Conservation (phyloP, 2,113 vertebrate species). For the western clawed frog (Xenopus tropicalis) region UCB_Xtro_10.0 CM004450.2:73423001-73423500, state of each 20-base stretch:
- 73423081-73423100: neutral
- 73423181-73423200: slow-evolving; percentile 24
- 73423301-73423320: slow-evolving; percentile 15
- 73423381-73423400: neutral
- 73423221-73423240: neutral
- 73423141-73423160: slow-evolving; percentile 7
- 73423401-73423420: neutral
- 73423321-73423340: slow-evolving; percentile 1
- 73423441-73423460: slow-evolving; percentile 6
- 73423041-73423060: slow-evolving; percentile 20
- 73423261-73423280: neutral
- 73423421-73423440: neutral
- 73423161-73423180: slow-evolving; percentile 10
- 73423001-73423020: slow-evolving; percentile 14
- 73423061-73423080: neutral
- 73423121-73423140: slow-evolving; percentile 19
- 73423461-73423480: neutral
- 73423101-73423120: neutral
- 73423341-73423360: neutral
- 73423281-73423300: neutral
- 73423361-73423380: neutral
- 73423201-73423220: slow-evolving; percentile 15
- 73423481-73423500: slow-evolving; percentile 2
- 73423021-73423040: slow-evolving; percentile 11
- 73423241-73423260: slow-evolving; percentile 12